Conservation (phyloP, 30 jellyfish, hydroid and myxozoan species). For the Aurelia sp. region DNA sequence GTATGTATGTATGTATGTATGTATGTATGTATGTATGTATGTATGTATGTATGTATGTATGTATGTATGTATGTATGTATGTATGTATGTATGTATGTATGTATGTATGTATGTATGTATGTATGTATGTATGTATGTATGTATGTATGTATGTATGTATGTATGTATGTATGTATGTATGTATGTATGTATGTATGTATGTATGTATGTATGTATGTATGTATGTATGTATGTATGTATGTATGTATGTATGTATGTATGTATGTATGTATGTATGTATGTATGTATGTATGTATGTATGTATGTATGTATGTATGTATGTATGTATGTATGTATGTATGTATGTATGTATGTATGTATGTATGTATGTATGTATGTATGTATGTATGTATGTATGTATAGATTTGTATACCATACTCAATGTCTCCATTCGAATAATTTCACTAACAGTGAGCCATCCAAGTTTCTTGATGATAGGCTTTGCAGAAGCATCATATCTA, state of each 20-base stretch:
- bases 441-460: too few species aligned
- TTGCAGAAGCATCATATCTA: too few species aligned
- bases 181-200: slow-evolving; percentile 34
- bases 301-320: slow-evolving; percentile 29
- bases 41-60: slow-evolving; percentile 37
- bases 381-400: too few species aligned
- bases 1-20: slow-evolving; percentile 1
- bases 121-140: slow-evolving; percentile 34
- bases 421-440: too few species aligned
- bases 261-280: slow-evolving; percentile 32
- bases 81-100: slow-evolving; percentile 29
- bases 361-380: slow-evolving; percentile 26
- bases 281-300: slow-evolving; percentile 34
- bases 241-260: slow-evolving; percentile 34
- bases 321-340: not conserved
- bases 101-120: slow-evolving; percentile 34
- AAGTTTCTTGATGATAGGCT: too few species aligned
- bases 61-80: slow-evolving; percentile 31
- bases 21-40: slow-evolving; percentile 37
- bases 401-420: too few species aligned
- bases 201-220: slow-evolving; percentile 27
- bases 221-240: slow-evolving; percentile 34
- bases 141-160: slow-evolving; percentile 31
- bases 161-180: slow-evolving; percentile 34
- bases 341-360: slow-evolving; percentile 25